phyloP scores from a whole-genome alignment of 1,140 invertebrate species.

The Stenopsyche tienmushanensis region DNA sequence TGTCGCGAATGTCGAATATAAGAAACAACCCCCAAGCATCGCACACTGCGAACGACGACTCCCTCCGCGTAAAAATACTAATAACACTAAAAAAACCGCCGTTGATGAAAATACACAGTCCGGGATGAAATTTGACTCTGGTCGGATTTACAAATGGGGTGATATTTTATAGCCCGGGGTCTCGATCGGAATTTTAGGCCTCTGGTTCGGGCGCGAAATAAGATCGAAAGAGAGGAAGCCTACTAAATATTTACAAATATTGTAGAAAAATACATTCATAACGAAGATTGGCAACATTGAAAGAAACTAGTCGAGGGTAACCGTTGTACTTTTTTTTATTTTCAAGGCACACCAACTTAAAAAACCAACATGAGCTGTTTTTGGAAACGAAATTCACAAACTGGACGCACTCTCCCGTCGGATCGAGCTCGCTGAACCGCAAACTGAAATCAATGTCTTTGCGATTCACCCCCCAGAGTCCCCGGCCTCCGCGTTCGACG shows the following conservation, averaged over 20 bases:
- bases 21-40: too few relatives aligned
- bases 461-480: background rate
- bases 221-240: too few relatives aligned
- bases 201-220: too few relatives aligned
- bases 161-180: too few relatives aligned
- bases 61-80: slow-evolving; percentile 3
- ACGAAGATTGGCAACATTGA: slow-evolving; percentile 24
- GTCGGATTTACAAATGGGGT: too few relatives aligned
- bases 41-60: too few relatives aligned
- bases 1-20: too few relatives aligned
- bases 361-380: slow-evolving; percentile 17
- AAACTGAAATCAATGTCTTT: background rate
- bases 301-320: slow-evolving; percentile 21
- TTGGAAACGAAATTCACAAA: slow-evolving; percentile 22
- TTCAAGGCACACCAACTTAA: slow-evolving; percentile 33
- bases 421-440: too few relatives aligned
- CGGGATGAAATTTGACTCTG: too few relatives aligned
- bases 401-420: background rate
- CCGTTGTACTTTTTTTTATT: slow-evolving; percentile 14
- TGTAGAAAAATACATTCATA: slow-evolving; percentile 28
- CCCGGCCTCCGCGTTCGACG: slow-evolving; percentile 25
- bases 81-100: too few relatives aligned
- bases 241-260: background rate
- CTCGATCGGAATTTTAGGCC: too few relatives aligned
- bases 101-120: too few relatives aligned